Conservation (phyloP, 2,797 vertebrate genomes). For the Liasis olivaceus region DNA sequence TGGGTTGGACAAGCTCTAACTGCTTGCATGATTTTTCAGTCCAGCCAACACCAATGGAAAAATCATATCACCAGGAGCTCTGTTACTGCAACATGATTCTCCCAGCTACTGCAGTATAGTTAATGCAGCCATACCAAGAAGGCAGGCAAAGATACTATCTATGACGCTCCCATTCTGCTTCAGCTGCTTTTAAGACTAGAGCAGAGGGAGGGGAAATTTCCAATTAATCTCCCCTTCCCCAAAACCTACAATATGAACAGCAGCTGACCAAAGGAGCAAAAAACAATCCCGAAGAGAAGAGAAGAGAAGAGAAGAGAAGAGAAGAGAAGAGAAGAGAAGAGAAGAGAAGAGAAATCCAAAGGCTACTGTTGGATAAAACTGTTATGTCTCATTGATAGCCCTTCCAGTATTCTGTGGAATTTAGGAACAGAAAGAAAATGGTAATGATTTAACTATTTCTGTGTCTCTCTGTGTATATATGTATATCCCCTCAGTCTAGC, state of each 20-base stretch:
- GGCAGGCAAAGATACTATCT: neutral
- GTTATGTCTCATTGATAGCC: neutral
- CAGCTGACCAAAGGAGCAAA: neutral
- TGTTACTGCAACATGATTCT: neutral
- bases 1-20: neutral
- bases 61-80: neutral
- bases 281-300: no score
- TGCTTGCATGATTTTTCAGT: neutral
- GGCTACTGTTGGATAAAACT: neutral
- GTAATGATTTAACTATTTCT: neutral
- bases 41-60: neutral
- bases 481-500: neutral
- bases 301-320: neutral
- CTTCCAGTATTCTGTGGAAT: neutral
- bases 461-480: neutral
- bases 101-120: neutral
- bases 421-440: neutral
- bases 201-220: neutral
- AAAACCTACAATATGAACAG: neutral
- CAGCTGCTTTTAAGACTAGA: neutral
- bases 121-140: neutral
- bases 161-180: neutral
- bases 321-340: rapidly evolving
- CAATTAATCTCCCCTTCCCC: neutral
- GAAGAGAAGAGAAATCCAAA: neutral